A percentile compares a stretch with the other conserved stretches of the same genome.
Evolutionary conservation across 1,140 invertebrate genomes (phyloP).

Genomic region (Latrodectus geometricus): DNA sequence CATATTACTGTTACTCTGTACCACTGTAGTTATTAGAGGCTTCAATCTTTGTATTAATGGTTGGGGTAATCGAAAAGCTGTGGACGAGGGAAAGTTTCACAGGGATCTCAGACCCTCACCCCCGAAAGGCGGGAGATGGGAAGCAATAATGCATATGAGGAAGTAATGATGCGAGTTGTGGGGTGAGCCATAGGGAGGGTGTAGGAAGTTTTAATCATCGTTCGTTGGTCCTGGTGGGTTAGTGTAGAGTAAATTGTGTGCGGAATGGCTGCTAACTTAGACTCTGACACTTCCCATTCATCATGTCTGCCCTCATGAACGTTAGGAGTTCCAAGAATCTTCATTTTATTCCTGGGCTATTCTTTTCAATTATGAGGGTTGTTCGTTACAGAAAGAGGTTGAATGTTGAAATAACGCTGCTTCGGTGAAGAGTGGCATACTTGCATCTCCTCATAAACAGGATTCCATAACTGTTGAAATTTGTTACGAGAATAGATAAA

Average conservation of each 20-base stretch:
- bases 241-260: conserved; percentile 43
- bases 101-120: conserved; percentile 4
- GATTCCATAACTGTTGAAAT: not conserved
- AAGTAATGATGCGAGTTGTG: conserved; percentile 53
- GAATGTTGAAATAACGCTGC: not conserved
- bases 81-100: not conserved
- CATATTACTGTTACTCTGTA: conserved; percentile 15
- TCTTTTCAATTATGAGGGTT: conserved; percentile 1
- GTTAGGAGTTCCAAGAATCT: conserved; percentile 1
- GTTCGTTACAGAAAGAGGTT: not conserved
- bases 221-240: conserved; percentile 15
- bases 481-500: not conserved
- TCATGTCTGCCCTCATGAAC: conserved; percentile 10
- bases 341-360: not conserved
- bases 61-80: conserved; percentile 23
- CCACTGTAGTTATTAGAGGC: conserved; percentile 27
- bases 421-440: not conserved
- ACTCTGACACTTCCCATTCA: conserved; percentile 46
- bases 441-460: not conserved
- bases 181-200: not conserved
- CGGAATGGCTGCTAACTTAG: conserved; percentile 49
- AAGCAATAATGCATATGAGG: conserved; percentile 59
- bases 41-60: conserved; percentile 18
- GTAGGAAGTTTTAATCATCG: conserved; percentile 53
- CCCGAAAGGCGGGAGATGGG: conserved; percentile 38